Conservation (phyloP, 2,797 vertebrate genomes). For the Heteromormyrus szaboi region DNA sequence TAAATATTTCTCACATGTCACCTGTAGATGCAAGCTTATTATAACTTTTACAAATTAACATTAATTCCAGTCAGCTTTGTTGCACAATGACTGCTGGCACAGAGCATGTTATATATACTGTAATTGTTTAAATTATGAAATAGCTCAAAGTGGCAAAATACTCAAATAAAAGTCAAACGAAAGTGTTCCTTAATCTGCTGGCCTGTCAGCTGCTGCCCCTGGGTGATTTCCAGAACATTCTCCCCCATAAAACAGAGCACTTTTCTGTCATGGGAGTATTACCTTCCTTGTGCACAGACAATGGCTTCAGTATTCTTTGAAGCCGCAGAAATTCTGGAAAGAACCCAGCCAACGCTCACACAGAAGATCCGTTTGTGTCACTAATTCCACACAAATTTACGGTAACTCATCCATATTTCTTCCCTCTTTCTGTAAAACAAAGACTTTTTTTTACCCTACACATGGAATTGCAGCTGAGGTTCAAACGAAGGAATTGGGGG, state of each 20-base stretch:
- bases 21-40: not conserved
- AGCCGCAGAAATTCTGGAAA: conserved; percentile 15
- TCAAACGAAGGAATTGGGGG: conserved; percentile 17
- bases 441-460: not conserved
- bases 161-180: not conserved
- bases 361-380: not conserved
- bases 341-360: not conserved
- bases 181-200: not conserved
- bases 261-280: not conserved
- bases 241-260: not conserved
- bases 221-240: conserved; percentile 1
- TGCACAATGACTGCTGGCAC: not conserved
- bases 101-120: not conserved
- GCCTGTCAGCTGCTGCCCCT: not conserved
- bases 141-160: not conserved
- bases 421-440: conserved; percentile 15
- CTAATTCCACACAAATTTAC: not conserved
- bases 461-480: conserved; percentile 18
- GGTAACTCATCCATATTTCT: not conserved
- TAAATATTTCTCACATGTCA: not conserved
- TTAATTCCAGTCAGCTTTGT: not conserved
- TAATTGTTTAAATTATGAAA: not conserved
- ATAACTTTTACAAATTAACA: not conserved
- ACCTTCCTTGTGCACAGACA: conserved; percentile 6
- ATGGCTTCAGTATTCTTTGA: conserved; percentile 5